Base-by-base conservation (phyloP, 1,140 invertebrate genomes). In the Lordiphosa stackelbergi region DNA sequence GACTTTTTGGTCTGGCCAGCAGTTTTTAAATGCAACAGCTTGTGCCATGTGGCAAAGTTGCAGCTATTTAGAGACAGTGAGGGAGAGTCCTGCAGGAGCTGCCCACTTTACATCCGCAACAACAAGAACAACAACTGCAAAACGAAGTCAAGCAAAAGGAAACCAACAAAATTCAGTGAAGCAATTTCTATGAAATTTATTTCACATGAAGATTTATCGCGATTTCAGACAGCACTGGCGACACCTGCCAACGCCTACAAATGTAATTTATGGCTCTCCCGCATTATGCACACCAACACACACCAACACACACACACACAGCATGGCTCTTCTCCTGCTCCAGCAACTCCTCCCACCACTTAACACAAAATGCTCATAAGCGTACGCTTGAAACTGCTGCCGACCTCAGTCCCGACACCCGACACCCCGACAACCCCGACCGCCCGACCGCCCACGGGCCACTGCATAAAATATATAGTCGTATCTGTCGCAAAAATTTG, bases 141-240 rank as follows among this genome's bases (percentile, higher is more conserved):
- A 34, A 49, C 57, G 43, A 75, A 85, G 61, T 77, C 62, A 54
- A 62, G 64, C 55, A 71, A 79, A 71, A 79, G 75, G 75, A 75
- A 81, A 61, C 74, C 60, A 79, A 81, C 75, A 69, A 84, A 86
- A 86, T 86, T 86, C 85, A 85, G 74, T 87, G 79, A 74, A 87
- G 85, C 85, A 87, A 87, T 87, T 87, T 85, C 85, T 87, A 87
- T 85, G 81, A 87, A 87, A 86, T 87, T 87, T 86, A 87, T 87
- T 87, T 87, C 84, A 81, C 81, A 87, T 87, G 85, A 87, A 87
- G 85, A 87, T 87, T 87, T 87, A 87, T 87, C 85, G 85, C 85
- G 85, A 87, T 87, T 87, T 81, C 83, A 87, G 85, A 87, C 85
- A 87, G 85, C 77, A 69, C 77, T 87, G 85, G 85, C 85, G 85